A percentile compares a stretch with the other conserved stretches of the same genome.
Evolutionary conservation across 2,113 vertebrate genomes (phyloP).

Genomic region (Hemiscyllium ocellatum): DNA sequence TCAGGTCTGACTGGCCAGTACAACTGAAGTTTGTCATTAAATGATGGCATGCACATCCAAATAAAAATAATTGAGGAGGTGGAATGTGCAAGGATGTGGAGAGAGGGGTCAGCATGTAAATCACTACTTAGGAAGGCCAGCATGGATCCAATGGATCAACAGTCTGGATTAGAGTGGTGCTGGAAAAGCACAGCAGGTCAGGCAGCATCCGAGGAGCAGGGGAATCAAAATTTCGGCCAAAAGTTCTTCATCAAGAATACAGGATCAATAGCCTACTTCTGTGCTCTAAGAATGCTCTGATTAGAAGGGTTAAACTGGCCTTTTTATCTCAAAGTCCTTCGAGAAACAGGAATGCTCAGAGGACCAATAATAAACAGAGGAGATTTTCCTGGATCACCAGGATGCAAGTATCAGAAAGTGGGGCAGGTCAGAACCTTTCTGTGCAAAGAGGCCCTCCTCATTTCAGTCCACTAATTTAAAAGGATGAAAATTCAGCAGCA

Average conservation of each 20-base stretch:
- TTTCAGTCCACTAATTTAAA: neutral
- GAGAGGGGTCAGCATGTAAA: too few relatives aligned
- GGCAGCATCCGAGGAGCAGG: too few relatives aligned
- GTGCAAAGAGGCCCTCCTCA: neutral
- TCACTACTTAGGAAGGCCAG: too few relatives aligned
- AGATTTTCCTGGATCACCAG: neutral
- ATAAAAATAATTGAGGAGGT: too few relatives aligned
- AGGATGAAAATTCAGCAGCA: neutral
- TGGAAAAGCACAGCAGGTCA: too few relatives aligned
- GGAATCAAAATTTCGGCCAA: too few relatives aligned
- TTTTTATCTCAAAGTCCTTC: neutral
- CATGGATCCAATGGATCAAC: too few relatives aligned
- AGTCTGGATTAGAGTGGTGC: too few relatives aligned
- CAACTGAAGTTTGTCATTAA: neutral
- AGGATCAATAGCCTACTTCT: too few relatives aligned
- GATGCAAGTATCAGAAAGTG: neutral
- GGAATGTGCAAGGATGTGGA: too few relatives aligned
- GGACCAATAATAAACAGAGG: neutral
- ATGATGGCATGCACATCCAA: neutral
- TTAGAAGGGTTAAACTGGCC: neutral
- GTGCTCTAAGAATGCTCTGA: too few relatives aligned
- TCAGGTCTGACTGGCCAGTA: neutral
- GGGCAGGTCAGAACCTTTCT: neutral
- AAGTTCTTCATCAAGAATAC: too few relatives aligned
- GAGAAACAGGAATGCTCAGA: neutral